Evolutionary conservation across 2,113 vertebrate genomes (phyloP).

Genomic region (Forbesichthys papilliferus): DNA sequence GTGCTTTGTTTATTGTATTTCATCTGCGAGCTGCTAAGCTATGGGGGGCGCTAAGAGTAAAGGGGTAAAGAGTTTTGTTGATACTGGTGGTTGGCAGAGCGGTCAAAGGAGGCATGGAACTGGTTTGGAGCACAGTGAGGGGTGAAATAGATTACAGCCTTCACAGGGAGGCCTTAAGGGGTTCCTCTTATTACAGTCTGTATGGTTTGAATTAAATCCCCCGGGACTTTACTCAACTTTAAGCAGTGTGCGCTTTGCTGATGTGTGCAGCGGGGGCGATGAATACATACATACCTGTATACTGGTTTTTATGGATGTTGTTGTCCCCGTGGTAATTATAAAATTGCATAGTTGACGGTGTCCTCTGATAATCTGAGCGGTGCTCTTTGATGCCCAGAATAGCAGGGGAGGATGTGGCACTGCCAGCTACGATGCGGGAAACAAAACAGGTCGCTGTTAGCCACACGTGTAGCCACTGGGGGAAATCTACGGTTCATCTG

Average conservation of each 20-base stretch:
- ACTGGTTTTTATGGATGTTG: slow-evolving; percentile 86
- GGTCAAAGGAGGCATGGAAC: slow-evolving; percentile 32
- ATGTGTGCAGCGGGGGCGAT: not conserved
- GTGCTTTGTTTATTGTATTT: slow-evolving; percentile 12
- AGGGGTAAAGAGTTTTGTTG: not conserved
- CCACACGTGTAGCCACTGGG: no score
- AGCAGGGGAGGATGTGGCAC: slow-evolving; percentile 93
- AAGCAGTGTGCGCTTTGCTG: not conserved
- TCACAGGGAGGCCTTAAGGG: slow-evolving; percentile 26
- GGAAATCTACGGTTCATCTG: no score
- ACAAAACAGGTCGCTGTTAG: slow-evolving; percentile 1
- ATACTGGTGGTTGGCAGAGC: slow-evolving; percentile 28
- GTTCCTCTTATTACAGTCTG: slow-evolving; percentile 24
- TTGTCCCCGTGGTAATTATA: slow-evolving; percentile 91
- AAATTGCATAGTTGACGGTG: slow-evolving; percentile 95
- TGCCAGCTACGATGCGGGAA: slow-evolving; percentile 81
- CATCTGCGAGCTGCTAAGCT: slow-evolving; percentile 21
- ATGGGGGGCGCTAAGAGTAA: slow-evolving; percentile 37
- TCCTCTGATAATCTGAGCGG: slow-evolving; percentile 89
- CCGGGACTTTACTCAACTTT: not conserved
- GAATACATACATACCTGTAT: slow-evolving; percentile 80
- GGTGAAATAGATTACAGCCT: slow-evolving; percentile 38
- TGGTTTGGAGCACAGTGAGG: slow-evolving; percentile 32
- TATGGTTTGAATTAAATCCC: slow-evolving; percentile 10
- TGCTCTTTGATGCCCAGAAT: slow-evolving; percentile 91